Evolutionary conservation across 2,113 vertebrate genomes (phyloP).

Genomic region (Myodes glareolus): DNA sequence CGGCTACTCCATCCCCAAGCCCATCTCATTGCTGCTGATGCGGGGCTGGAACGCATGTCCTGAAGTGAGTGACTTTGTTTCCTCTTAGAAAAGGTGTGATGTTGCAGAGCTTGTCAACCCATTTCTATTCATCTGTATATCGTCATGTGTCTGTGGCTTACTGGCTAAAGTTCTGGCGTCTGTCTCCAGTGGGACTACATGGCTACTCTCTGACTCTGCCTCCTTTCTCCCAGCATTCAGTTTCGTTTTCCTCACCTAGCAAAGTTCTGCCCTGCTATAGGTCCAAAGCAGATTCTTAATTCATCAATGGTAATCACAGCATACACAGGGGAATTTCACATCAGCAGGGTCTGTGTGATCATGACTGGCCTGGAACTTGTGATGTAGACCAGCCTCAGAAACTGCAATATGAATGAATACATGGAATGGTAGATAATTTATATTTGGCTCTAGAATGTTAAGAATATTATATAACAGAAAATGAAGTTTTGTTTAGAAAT

Average conservation of each 20-base stretch:
- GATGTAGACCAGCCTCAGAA: background rate
- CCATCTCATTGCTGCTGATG: constrained; percentile 93
- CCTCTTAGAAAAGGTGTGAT: constrained; percentile 63
- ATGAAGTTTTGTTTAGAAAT: background rate
- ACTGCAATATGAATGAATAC: background rate
- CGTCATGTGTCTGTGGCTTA: no score
- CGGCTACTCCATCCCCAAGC: constrained; percentile 96
- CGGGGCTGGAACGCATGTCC: constrained; percentile 95
- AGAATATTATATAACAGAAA: background rate
- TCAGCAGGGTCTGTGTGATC: background rate
- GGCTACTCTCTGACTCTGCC: no score
- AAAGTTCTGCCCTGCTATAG: no score
- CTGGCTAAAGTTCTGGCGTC: no score
- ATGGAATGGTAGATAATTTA: background rate
- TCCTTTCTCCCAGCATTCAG: no score
- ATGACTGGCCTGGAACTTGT: background rate
- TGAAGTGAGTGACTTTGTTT: constrained; percentile 89
- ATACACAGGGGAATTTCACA: no score
- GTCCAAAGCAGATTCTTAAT: no score
- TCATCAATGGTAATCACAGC: no score
- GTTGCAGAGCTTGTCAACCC: constrained; percentile 59
- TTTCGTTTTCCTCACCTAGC: no score
- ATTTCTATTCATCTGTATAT: no score
- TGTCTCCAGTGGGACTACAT: no score
- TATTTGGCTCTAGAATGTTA: background rate